phyloP scores from a whole-genome alignment of 2,113 vertebrate genomes.

The Dasypus novemcinctus region DNA sequence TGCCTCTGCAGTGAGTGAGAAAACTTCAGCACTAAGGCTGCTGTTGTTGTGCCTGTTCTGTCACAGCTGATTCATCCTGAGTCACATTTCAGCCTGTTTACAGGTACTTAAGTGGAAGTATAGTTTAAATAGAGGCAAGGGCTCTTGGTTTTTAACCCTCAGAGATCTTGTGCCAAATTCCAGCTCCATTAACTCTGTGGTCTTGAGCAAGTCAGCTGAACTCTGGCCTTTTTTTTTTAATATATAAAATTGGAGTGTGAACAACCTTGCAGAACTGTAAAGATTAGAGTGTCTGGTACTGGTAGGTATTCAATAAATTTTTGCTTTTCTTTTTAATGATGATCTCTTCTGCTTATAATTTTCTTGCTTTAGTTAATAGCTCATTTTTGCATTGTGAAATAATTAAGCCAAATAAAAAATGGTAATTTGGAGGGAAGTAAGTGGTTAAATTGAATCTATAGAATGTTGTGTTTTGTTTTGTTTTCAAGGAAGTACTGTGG shows the following conservation, averaged over 20 bases:
- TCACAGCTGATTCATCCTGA: not conserved
- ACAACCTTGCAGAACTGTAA: not conserved
- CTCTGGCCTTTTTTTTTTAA: not conserved
- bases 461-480: not conserved
- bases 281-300: not conserved
- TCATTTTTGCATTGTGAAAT: constrained; percentile 40
- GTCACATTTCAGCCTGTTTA: not conserved
- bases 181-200: not conserved
- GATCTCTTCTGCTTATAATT: not conserved
- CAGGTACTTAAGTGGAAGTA: not conserved
- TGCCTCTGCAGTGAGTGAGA: not conserved
- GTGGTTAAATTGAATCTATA: not conserved
- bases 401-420: not conserved
- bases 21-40: not conserved
- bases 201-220: not conserved
- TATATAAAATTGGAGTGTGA: not conserved
- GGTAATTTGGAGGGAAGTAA: not conserved
- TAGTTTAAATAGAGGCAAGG: not conserved
- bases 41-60: not conserved
- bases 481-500: not conserved
- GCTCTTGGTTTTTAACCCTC: not conserved
- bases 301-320: not conserved
- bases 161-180: not conserved
- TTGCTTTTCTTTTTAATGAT: not conserved
- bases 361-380: not conserved